Percentiles rank a stretch among this genome's conserved stretches.
Evolutionary conservation across 35 echinoderm and acorn worm species (phyloP).

Genomic region (Apostichopus parvimensis): DNA sequence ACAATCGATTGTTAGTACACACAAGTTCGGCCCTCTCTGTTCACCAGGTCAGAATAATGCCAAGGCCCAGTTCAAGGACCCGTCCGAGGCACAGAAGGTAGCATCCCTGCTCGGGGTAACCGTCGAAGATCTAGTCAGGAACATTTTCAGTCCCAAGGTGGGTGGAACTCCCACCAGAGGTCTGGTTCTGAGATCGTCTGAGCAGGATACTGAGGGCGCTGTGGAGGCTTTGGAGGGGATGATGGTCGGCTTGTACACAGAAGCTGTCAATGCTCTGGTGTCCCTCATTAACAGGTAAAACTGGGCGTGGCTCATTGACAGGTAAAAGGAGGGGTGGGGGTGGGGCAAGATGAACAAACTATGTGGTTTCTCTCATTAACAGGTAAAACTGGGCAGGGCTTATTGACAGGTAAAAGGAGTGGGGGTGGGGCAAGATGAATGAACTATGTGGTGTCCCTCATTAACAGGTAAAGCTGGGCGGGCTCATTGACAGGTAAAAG

Average conservation of each 20-base stretch:
- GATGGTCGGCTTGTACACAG: constrained; percentile 89
- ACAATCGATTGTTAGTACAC: too few species aligned
- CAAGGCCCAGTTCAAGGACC: constrained; percentile 84
- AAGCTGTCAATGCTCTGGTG: constrained; percentile 89
- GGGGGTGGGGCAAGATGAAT: too few species aligned
- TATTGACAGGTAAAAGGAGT: neutral
- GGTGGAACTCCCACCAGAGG: constrained; percentile 71
- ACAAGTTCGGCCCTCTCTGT: neutral
- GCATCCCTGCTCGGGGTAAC: constrained; percentile 75
- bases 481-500: too few species aligned
- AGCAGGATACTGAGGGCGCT: constrained; percentile 47
- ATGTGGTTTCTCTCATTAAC: neutral
- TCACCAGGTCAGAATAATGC: constrained; percentile 65
- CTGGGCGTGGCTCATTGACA: neutral
- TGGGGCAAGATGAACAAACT: neutral
- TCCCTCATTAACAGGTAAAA: constrained; percentile 84
- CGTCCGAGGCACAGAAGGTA: constrained; percentile 86
- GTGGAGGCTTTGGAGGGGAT: constrained; percentile 88
- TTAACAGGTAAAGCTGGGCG: too few species aligned
- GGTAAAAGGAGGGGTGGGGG: too few species aligned
- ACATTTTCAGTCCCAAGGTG: constrained; percentile 78
- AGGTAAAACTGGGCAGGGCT: neutral
- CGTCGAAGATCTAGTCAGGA: constrained; percentile 77
- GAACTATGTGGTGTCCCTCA: neutral
- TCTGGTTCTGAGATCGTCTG: constrained; percentile 40